These are phyloP conservation scores for Nomada ruficornis DNA, from an alignment of 2,888 invertebrate genomes.

Conservation along the genomic window DNA sequence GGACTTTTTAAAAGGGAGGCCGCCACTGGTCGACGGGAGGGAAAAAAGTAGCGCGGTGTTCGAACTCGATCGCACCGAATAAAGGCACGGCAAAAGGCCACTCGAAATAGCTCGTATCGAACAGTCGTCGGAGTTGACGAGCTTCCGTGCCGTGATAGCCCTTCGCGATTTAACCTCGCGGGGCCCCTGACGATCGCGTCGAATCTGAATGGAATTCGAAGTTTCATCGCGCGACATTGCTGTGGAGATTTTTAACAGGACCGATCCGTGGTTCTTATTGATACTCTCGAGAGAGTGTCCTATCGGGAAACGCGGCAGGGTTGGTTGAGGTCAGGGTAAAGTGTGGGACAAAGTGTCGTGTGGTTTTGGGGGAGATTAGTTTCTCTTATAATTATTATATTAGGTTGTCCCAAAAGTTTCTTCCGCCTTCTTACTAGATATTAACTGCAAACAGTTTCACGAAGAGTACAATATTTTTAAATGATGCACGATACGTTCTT, in stretches of 20 bases:
- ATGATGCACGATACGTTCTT: too few species aligned
- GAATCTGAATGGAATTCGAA: slow-evolving; percentile 45
- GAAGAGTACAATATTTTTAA: too few species aligned
- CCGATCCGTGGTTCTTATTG: slow-evolving; percentile 5
- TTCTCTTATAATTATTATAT: too few species aligned
- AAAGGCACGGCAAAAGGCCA: slow-evolving; percentile 59
- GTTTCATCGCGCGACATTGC: not conserved
- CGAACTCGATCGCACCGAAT: slow-evolving; percentile 63
- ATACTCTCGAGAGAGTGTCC: not conserved
- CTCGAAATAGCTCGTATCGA: slow-evolving; percentile 54
- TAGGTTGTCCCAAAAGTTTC: too few species aligned
- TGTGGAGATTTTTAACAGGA: not conserved
- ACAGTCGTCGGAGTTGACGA: slow-evolving; percentile 22
- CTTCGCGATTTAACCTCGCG: slow-evolving; percentile 37
- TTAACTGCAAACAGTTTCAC: too few species aligned
- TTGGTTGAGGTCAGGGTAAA: not conserved
- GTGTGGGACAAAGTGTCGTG: not conserved
- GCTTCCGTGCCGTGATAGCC: slow-evolving; percentile 39
- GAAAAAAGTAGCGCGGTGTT: slow-evolving; percentile 48
- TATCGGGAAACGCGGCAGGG: too few species aligned
- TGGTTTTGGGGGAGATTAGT: not conserved
- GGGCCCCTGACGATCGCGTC: slow-evolving; percentile 16
- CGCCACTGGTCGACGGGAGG: slow-evolving; percentile 22
- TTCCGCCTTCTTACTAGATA: too few species aligned
- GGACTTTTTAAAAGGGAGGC: slow-evolving; percentile 53